Percentiles rank a stretch among this genome's conserved stretches.
phyloP scores from a whole-genome alignment of 2,888 invertebrate species.

The Trichacis sp. region DNA sequence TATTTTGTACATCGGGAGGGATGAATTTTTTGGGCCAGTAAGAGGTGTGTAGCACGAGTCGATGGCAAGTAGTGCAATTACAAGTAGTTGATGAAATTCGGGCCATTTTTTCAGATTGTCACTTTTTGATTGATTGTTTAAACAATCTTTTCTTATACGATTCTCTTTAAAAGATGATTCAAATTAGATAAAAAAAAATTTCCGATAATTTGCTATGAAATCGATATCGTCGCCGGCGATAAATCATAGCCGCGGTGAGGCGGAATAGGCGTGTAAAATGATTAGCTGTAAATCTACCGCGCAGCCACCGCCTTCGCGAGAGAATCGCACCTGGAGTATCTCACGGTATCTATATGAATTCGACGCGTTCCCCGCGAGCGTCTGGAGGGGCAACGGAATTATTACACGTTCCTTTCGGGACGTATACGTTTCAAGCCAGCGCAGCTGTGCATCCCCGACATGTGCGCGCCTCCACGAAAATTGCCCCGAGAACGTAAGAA shows the following conservation, averaged over 20 bases:
- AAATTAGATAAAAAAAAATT: no score
- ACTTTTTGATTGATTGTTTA: no score
- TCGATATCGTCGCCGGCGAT: no score
- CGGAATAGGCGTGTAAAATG: slow-evolving; percentile 66
- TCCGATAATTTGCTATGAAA: no score
- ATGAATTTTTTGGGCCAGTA: no score
- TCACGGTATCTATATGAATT: slow-evolving; percentile 52
- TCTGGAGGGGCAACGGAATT: slow-evolving; percentile 40
- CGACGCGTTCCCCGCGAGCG: slow-evolving; percentile 44
- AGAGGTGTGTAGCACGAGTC: no score
- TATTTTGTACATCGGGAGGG: no score
- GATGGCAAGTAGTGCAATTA: no score
- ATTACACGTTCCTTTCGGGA: slow-evolving; percentile 36
- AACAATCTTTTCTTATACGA: no score
- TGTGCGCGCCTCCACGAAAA: slow-evolving; percentile 7
- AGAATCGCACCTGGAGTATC: slow-evolving; percentile 59
- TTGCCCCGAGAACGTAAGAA: neutral
- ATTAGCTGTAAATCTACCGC: slow-evolving; percentile 67
- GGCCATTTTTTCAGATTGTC: no score
- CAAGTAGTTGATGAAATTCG: no score
- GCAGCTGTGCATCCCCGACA: slow-evolving; percentile 44
- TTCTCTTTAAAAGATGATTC: no score
- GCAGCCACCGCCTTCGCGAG: slow-evolving; percentile 53
- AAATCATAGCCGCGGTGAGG: slow-evolving; percentile 7
- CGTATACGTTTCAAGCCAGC: slow-evolving; percentile 43